Base-by-base conservation (phyloP, 2,888 invertebrate species). In the Phyto melanocephala region DNA sequence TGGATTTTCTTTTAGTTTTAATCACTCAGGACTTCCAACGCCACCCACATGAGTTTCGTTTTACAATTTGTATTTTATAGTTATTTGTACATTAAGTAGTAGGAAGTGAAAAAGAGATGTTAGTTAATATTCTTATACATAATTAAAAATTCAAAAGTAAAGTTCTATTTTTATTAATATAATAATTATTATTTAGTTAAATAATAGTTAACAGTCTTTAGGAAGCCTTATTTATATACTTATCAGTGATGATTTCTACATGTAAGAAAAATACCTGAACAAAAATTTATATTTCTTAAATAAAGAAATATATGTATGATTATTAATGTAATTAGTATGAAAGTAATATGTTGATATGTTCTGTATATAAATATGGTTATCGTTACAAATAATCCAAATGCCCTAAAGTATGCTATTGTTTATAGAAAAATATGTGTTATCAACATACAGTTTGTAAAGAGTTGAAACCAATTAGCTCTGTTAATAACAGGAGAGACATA, bases 121-220 rank as follows among this genome's bases (percentile, higher is more conserved):
- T 70, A 47, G 58, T 33, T 28, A 47, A 47, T 24, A 56, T 17
- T 54, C 24, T 33, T 77, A 54, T 52, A 37, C 17, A 63, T 33
- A 71, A n/a, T 71, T 20, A n/a, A 33, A 56, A 71, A 62, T 47
- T 15, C 50, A 52, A 50, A 54, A 54, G 24, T 71, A 54, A 74
- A 50, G 35, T 47, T 20, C 13, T 56, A 58, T 56, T 24, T 45
- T 22, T 40, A 42, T n/a, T 58, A 65, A 65, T 63, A 63, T 77
- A 35, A 42, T 62, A 24, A 33, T 67, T 72, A 67, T 65, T 65
- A 50, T 67, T 42, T 28, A 28, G 6, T 5, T 28, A 45, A 60
- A 80, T 74, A 74, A 68, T 81, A 82, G 82, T 79, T 82, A 82
- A 82, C 82, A 82, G 82, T 82, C 82, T 82, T 82, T 79, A 76